These are phyloP conservation scores for Poeciliopsis turrubarensis DNA, from an alignment of 2,113 vertebrate genomes.

Conservation along the genomic window DNA sequence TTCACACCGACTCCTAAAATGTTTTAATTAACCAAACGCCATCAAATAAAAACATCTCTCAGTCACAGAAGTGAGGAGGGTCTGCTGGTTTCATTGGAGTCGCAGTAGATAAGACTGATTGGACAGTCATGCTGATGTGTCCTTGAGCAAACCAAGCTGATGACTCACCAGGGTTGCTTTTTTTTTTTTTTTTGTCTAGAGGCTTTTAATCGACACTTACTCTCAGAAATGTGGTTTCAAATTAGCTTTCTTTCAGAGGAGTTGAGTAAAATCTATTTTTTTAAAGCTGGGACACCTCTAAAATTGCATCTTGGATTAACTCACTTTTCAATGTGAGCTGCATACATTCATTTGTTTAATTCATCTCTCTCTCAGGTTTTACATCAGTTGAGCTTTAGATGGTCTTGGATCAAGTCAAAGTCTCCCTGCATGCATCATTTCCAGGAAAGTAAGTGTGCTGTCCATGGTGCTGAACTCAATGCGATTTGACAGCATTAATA, in stretches of 20 bases:
- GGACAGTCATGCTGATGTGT: constrained; percentile 20
- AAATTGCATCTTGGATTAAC: neutral
- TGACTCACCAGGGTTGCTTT: neutral
- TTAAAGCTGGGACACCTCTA: neutral
- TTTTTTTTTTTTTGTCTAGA: neutral
- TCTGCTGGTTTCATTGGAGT: constrained; percentile 15
- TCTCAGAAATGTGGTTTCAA: neutral
- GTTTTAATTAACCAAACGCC: constrained; percentile 70
- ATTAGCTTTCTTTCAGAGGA: neutral
- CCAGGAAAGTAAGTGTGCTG: neutral
- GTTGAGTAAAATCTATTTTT: neutral
- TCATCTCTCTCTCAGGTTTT: neutral
- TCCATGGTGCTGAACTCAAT: neutral
- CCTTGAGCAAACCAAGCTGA: constrained; percentile 19
- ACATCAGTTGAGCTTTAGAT: neutral
- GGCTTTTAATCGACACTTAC: constrained; percentile 1
- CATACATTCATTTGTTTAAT: neutral
- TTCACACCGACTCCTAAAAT: constrained; percentile 11
- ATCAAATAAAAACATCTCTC: constrained; percentile 37
- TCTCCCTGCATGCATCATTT: neutral
- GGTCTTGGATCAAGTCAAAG: neutral
- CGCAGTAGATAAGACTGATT: constrained; percentile 2
- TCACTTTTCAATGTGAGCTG: neutral
- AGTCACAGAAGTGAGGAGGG: constrained; percentile 11
- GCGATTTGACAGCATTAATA: neutral